Evolutionary conservation across 1,140 invertebrate species (phyloP), one percentile per base, ranked within the genome.

Genomic region (Micrasema minimum): DNA sequence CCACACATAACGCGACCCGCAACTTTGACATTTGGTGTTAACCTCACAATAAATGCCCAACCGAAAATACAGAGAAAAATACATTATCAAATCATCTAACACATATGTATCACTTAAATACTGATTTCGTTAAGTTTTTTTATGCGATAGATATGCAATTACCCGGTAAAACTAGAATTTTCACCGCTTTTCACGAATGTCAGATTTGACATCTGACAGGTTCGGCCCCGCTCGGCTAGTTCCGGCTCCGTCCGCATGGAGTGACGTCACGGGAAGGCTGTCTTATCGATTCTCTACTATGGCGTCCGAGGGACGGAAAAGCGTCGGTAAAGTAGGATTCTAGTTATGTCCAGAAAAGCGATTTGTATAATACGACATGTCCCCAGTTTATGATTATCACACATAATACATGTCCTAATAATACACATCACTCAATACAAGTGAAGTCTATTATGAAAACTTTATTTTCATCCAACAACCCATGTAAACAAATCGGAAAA

Each of bases 171-270:
- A 53, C 35, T 38, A 4, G 18, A 43, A 41, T 55, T 67, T 67
- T 55, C 65, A 55, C 65, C 48, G 65, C 65, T 69, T 69, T 50
- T 68, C 50, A 43, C 50, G 66, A 70, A 70, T 72, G 74, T 75
- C 74, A 75, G 66, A 66, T 75, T 75, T 75, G 74, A 75, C 74
- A 75, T 71, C 74, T 75, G 74, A 57, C 71, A 41, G 59, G 14
- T 37, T 72, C 62, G 66, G 35, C 10, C 20, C 12, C 7, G 31
- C 6, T 72, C 70, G 70, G 70, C 12, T 26, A 10, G 11, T 50
- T 70, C 74, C 65, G 66, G 18, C 43, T n/a, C 35, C 35, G 20
- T 14, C 55, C 43, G 66, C 64, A 37, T 66, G 12, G 18, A 12
- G 43, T 57, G n/a, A 69, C 67, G 67, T 69, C 67, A 69, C 55